These are phyloP conservation scores for Trematomus bernacchii DNA, from an alignment of 2,797 vertebrate genomes.

Conservation along the genomic window DNA sequence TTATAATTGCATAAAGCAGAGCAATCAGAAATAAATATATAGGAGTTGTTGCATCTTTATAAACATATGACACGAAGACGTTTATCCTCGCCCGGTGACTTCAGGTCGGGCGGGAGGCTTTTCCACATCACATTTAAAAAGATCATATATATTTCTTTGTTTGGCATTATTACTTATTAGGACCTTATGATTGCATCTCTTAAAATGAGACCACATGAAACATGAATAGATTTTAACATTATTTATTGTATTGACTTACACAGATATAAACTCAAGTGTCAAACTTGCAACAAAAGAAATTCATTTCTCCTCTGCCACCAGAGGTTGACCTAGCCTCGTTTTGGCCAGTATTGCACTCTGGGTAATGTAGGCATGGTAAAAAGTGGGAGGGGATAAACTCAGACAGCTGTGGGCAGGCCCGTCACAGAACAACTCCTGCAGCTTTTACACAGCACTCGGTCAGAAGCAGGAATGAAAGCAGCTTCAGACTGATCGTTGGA, in stretches of 20 bases:
- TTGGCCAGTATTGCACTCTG: conserved; percentile 81
- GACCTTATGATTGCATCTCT: neutral
- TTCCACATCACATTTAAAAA: no score
- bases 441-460: conserved; percentile 64
- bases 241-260: conserved; percentile 80
- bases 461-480: conserved; percentile 57
- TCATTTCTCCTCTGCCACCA: conserved; percentile 68
- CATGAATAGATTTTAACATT: conserved; percentile 49
- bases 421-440: conserved; percentile 56
- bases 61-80: neutral
- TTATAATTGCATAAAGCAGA: no score
- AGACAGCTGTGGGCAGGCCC: conserved; percentile 57
- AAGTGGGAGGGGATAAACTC: conserved; percentile 36
- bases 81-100: no score
- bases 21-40: no score
- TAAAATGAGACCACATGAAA: conserved; percentile 25
- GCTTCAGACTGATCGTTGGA: conserved; percentile 54
- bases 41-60: neutral
- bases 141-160: no score
- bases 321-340: conserved; percentile 62
- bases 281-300: conserved; percentile 79
- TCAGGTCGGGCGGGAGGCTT: no score
- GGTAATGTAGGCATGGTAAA: conserved; percentile 71
- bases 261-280: conserved; percentile 79
- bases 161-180: neutral